Base-by-base conservation (phyloP, 2,797 vertebrate species). In the Lepidocolaptes lacrymiger region DNA sequence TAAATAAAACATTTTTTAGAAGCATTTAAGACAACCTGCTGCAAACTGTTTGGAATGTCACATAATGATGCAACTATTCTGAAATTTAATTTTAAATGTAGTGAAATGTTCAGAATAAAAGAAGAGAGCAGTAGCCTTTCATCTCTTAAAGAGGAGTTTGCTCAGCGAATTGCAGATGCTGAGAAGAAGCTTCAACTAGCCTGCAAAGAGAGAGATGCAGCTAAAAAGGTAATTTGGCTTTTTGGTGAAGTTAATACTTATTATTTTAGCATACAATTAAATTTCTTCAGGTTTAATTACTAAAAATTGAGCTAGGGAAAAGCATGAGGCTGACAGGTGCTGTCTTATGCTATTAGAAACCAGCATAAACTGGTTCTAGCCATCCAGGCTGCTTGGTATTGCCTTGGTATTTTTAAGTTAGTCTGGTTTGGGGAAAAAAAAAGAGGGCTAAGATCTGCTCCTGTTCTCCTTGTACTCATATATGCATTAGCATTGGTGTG, bases 151-250 rank as follows among this genome's bases (percentile, higher is more conserved):
- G 99, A 99, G 34, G 99, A 99, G 94, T 99, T 99, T 97, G 99
- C 99, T 36, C 99, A 99, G 95, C 98, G 99, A 82, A 99, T 99
- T 85, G 99, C 99, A 11, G 99, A 99, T 91, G 97, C 99, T 39
- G 99, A 99, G 96, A 99, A 99, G 96, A 99, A 99, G 95, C 99
- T 98, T 87, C 99, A 99, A 48, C 89, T 99, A 36, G 99, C 99
- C 79, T 99, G 99, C 97, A 99, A 99, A 97, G 99, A 99, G 91
- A 98, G 99, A 95, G 99, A 99, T 97, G 98, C 99, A 34, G 98
- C 99, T 93, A 99, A 99, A 97, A 99, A 99, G 99, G 99, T 99
- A 98, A 93, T 61, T 32, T 43, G 14, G 8, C 56, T 73, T 91
- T 80, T 27, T 5, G 30, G 8, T 56, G n/a, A 64, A 56, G 69